Evolutionary conservation across 2,797 vertebrate species (phyloP).

Genomic region (Myotis myotis): DNA sequence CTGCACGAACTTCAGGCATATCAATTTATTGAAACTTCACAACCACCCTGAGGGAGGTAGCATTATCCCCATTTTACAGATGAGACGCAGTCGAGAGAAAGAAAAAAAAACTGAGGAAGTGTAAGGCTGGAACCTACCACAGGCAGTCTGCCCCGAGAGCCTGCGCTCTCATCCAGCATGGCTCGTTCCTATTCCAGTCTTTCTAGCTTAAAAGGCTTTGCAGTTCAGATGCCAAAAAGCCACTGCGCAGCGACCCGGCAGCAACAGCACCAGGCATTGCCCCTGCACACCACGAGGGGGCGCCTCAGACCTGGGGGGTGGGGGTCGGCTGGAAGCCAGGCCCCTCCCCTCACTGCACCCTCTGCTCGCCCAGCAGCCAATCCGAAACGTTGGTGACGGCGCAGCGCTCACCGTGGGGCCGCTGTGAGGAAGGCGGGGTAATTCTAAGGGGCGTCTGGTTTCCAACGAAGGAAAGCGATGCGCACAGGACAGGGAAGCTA

Average conservation of each 20-base stretch:
- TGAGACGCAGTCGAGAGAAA: neutral
- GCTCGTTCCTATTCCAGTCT: neutral
- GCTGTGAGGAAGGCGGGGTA: accelerated
- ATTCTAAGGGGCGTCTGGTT: neutral
- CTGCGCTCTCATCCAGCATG: neutral
- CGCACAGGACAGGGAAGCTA: neutral
- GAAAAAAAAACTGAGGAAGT: neutral
- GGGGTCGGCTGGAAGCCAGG: neutral
- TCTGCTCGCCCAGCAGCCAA: neutral
- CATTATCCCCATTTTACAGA: neutral
- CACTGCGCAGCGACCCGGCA: accelerated
- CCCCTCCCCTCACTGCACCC: accelerated
- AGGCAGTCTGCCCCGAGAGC: neutral
- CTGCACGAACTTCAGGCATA: neutral
- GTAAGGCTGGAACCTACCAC: neutral
- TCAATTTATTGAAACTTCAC: neutral
- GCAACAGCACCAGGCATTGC: neutral
- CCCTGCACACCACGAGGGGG: neutral
- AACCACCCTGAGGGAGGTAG: neutral
- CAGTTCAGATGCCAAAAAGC: neutral
- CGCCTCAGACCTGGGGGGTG: neutral
- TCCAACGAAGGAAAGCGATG: neutral
- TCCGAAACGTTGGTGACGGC: neutral
- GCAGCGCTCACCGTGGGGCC: neutral
- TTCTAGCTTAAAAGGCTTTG: neutral